These are phyloP conservation scores for Ailurus styani DNA, from an alignment of 2,113 vertebrate genomes.

Conservation along the genomic window DNA sequence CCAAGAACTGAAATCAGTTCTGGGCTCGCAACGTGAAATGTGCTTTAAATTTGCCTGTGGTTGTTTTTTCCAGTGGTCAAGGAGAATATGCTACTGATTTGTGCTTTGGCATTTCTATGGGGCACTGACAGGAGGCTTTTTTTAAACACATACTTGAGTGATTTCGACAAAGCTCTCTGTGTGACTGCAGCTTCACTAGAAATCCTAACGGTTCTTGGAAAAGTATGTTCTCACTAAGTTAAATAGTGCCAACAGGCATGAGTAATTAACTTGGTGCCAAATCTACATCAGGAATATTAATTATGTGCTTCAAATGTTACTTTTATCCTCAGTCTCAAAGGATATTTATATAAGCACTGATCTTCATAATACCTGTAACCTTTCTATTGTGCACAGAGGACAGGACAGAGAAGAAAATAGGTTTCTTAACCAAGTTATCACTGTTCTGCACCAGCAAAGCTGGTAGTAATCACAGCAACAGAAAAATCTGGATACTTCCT, in stretches of 20 bases:
- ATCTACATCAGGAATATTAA: not conserved
- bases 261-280: not conserved
- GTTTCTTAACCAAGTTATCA: not conserved
- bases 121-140: not conserved
- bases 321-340: not conserved
- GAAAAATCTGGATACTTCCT: not conserved
- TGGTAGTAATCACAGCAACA: not conserved
- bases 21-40: not conserved
- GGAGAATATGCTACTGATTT: constrained; percentile 31
- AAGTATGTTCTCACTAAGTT: not conserved
- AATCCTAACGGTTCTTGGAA: constrained; percentile 25
- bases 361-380: not conserved
- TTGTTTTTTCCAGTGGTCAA: not conserved
- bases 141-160: not conserved
- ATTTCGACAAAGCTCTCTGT: constrained; percentile 24
- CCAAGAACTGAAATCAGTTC: constrained; percentile 23
- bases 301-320: not conserved
- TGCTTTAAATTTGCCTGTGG: constrained; percentile 30
- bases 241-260: not conserved
- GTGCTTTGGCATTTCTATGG: not conserved
- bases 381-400: not conserved
- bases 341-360: not conserved
- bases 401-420: not conserved
- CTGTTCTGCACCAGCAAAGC: not conserved
- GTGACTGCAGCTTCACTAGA: not conserved